These are phyloP conservation scores for Orthosia incerta DNA, from an alignment of 2,888 invertebrate species.

Conservation along the genomic window DNA sequence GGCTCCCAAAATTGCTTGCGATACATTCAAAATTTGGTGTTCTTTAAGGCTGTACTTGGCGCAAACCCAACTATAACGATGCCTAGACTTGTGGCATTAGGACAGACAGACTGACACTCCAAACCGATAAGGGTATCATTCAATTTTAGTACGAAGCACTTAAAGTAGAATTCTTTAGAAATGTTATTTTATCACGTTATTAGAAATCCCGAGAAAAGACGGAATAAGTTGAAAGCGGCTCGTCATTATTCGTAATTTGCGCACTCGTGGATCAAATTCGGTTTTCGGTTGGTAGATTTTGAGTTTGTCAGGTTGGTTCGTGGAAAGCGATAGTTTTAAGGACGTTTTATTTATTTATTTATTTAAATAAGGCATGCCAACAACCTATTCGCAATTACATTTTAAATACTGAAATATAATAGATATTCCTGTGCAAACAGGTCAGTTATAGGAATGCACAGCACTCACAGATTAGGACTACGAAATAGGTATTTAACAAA, in stretches of 20 bases:
- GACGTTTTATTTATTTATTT: too few species aligned
- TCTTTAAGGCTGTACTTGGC: slow-evolving; percentile 49
- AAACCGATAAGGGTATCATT: slow-evolving; percentile 44
- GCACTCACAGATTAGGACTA: too few species aligned
- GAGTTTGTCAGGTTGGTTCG: neutral
- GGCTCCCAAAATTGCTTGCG: slow-evolving; percentile 28
- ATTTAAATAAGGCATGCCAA: too few species aligned
- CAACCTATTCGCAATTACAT: too few species aligned
- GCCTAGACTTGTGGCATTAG: slow-evolving; percentile 29
- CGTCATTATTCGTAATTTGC: slow-evolving; percentile 15
- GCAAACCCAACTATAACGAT: slow-evolving; percentile 44
- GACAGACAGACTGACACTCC: slow-evolving; percentile 32
- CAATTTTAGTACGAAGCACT: slow-evolving; percentile 22
- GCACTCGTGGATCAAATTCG: neutral
- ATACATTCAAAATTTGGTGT: slow-evolving; percentile 48
- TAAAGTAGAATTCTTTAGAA: neutral
- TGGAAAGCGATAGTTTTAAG: neutral
- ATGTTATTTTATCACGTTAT: slow-evolving; percentile 5
- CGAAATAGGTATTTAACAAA: too few species aligned
- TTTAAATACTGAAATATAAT: too few species aligned
- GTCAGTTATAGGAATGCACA: too few species aligned
- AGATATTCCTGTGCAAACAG: too few species aligned
- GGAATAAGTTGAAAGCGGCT: neutral
- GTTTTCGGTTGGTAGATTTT: neutral
- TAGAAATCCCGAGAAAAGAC: neutral